Percentiles rank a stretch among this genome's conserved stretches.
These are phyloP conservation scores for Quiscalus mexicanus DNA, from an alignment of 2,113 vertebrate species.

Conservation along the genomic window DNA sequence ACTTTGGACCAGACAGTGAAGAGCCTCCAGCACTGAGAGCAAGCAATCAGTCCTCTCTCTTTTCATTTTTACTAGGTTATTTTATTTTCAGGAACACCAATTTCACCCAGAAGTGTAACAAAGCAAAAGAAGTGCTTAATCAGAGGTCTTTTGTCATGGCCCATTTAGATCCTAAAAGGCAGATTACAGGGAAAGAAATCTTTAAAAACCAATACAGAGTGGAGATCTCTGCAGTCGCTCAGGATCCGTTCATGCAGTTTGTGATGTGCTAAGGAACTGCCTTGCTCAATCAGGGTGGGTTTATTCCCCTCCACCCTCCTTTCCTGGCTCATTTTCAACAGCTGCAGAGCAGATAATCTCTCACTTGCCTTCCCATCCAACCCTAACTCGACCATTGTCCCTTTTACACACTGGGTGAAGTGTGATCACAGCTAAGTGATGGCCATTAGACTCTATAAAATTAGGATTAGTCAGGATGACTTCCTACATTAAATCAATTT, in stretches of 20 bases:
- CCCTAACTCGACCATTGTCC: neutral
- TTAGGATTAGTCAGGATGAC: conserved; percentile 48
- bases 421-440: conserved; percentile 54
- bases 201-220: conserved; percentile 1
- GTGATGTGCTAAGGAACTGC: neutral
- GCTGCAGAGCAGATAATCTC: conserved; percentile 12
- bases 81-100: conserved; percentile 37
- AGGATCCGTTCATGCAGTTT: neutral
- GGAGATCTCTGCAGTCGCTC: neutral
- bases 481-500: conserved; percentile 58
- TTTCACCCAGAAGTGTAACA: conserved; percentile 26
- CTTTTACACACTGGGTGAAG: conserved; percentile 26
- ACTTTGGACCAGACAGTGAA: neutral
- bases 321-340: neutral
- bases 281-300: neutral
- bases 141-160: conserved; percentile 14
- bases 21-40: neutral
- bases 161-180: conserved; percentile 48
- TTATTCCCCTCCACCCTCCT: neutral
- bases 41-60: neutral
- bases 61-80: conserved; percentile 2
- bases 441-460: conserved; percentile 59
- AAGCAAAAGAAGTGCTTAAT: conserved; percentile 27
- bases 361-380: neutral
- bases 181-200: conserved; percentile 31